These are phyloP conservation scores for Laupala kohalensis DNA, from an alignment of 1,140 invertebrate genomes.

Conservation along the genomic window DNA sequence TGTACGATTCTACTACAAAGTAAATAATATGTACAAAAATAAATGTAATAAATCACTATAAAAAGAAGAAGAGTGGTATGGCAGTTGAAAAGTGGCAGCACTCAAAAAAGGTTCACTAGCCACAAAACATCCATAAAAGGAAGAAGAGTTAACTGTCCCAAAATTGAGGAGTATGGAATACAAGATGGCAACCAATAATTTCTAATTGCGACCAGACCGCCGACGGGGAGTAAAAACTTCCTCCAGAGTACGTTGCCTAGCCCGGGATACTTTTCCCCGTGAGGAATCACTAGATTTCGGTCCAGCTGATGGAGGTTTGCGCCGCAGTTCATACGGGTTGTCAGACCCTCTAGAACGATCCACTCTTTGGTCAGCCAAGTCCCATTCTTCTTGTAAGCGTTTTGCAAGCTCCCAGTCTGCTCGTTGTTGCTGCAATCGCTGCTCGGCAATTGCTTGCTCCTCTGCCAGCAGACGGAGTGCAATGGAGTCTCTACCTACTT, in stretches of 20 bases:
- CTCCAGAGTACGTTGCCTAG: constrained; percentile 6
- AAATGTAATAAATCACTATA: not conserved
- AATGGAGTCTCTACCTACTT: not conserved
- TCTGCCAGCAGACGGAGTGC: not conserved
- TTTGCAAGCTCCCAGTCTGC: constrained; percentile 6
- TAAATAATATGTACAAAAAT: too few species aligned
- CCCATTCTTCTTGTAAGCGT: constrained; percentile 5
- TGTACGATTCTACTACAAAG: too few species aligned
- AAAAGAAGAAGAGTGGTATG: not conserved
- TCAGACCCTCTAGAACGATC: constrained; percentile 3
- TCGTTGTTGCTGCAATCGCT: not conserved
- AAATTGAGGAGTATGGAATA: too few species aligned
- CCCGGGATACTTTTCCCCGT: not conserved
- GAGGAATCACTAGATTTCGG: not conserved
- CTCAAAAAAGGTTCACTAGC: not conserved
- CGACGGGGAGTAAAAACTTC: not conserved
- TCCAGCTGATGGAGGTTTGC: not conserved
- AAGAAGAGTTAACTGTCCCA: not conserved
- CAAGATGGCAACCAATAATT: too few species aligned
- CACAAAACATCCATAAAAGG: not conserved
- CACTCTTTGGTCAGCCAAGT: not conserved
- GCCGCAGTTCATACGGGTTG: constrained; percentile 1
- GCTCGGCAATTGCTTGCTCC: not conserved
- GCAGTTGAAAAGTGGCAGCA: not conserved
- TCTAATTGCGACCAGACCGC: not conserved